Conservation (phyloP, 2,888 invertebrate species). For the Leptopilina myrica region DNA sequence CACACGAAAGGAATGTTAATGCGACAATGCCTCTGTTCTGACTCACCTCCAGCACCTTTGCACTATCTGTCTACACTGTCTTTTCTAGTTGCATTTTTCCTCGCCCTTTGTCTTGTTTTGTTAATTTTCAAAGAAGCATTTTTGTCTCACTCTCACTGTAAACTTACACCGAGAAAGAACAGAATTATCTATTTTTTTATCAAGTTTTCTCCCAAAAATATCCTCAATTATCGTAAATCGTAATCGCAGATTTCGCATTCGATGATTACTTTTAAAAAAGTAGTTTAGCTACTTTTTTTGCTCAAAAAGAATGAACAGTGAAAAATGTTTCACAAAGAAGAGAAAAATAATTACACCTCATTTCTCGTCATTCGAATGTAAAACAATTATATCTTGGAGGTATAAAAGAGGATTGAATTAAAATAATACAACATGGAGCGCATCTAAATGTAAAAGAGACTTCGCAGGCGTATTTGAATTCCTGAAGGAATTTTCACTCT, state of each 20-base stretch:
- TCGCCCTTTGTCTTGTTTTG: too few relatives aligned
- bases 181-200: too few relatives aligned
- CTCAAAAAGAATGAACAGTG: too few relatives aligned
- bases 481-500: conserved; percentile 21
- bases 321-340: too few relatives aligned
- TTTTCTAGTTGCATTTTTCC: not conserved
- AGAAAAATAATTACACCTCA: not conserved
- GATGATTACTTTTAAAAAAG: too few relatives aligned
- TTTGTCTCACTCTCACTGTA: too few relatives aligned
- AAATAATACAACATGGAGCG: conserved; percentile 6
- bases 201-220: too few relatives aligned
- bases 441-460: conserved; percentile 18
- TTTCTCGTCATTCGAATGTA: not conserved
- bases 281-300: not conserved
- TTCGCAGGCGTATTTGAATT: conserved; percentile 1
- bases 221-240: too few relatives aligned
- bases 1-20: conserved; percentile 77
- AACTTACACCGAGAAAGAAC: too few relatives aligned
- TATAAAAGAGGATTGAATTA: not conserved
- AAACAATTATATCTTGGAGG: conserved; percentile 2
- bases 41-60: conserved; percentile 62
- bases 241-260: too few relatives aligned
- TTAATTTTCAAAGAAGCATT: too few relatives aligned
- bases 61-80: conserved; percentile 1
- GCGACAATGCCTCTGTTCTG: conserved; percentile 75